Evolutionary conservation across 2,888 invertebrate species (phyloP).

Genomic region (Epinotia demarniana): DNA sequence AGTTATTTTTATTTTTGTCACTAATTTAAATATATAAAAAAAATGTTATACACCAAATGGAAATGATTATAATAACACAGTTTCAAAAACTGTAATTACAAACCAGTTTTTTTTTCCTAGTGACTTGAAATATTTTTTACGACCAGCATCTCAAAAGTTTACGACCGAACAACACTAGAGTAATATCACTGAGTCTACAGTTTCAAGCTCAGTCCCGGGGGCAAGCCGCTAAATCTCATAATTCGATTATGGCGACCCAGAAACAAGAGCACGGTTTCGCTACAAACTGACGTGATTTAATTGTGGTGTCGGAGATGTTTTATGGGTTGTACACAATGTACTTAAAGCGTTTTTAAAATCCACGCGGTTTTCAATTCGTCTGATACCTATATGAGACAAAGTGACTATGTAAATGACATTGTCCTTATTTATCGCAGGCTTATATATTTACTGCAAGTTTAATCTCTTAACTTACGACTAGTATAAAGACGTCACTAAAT

Average conservation of each 20-base stretch:
- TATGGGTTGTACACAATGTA: conserved; percentile 16
- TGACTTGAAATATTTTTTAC: conserved; percentile 7
- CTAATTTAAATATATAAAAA: not conserved
- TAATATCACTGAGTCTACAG: conserved; percentile 5
- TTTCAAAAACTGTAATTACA: not conserved
- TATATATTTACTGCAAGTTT: too few species aligned
- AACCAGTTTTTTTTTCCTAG: not conserved
- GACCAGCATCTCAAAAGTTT: conserved; percentile 3
- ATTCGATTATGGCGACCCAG: conserved; percentile 35
- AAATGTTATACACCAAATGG: not conserved
- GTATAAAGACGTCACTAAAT: too few species aligned
- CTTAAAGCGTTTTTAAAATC: not conserved
- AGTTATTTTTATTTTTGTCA: not conserved
- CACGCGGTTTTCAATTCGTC: not conserved
- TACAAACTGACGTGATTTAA: conserved; percentile 36
- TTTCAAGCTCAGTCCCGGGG: conserved; percentile 7
- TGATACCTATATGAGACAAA: too few species aligned
- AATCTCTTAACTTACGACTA: too few species aligned
- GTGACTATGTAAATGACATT: too few species aligned
- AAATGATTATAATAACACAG: not conserved
- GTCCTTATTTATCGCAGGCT: too few species aligned
- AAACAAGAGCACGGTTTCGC: conserved; percentile 28
- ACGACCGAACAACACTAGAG: conserved; percentile 1
- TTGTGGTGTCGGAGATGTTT: conserved; percentile 9
- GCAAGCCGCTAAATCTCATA: conserved; percentile 35